phyloP scores from a whole-genome alignment of 2,113 vertebrate species.

The Todiramphus chloris region DNA sequence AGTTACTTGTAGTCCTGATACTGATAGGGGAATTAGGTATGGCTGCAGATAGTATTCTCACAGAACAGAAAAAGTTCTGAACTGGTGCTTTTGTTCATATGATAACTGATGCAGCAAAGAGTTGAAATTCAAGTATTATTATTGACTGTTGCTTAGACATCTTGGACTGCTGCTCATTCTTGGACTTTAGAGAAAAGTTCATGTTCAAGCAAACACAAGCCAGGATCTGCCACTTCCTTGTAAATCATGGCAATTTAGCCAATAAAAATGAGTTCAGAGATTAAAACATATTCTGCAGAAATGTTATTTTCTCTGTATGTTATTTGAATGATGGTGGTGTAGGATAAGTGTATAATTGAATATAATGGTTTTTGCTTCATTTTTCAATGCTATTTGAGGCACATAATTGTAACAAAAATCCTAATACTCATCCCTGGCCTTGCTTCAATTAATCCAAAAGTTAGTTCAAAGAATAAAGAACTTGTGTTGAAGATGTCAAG shows the following conservation, averaged over 20 bases:
- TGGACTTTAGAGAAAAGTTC: not conserved
- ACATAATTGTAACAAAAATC: not conserved
- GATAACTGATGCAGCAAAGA: not conserved
- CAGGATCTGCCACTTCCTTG: conserved; percentile 7
- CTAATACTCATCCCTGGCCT: not conserved
- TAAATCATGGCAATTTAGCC: conserved; percentile 40
- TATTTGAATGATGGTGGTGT: not conserved
- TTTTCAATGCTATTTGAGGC: not conserved
- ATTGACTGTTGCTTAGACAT: not conserved
- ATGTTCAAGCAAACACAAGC: conserved; percentile 28
- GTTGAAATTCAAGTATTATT: not conserved
- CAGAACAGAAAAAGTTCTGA: not conserved
- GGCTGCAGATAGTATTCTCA: not conserved
- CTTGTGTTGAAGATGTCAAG: not conserved
- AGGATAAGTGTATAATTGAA: not conserved
- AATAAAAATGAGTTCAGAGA: conserved; percentile 12
- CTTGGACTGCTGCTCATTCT: not conserved
- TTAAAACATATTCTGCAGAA: not conserved
- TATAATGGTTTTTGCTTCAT: not conserved
- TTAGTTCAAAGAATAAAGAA: not conserved
- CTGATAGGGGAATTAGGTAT: not conserved
- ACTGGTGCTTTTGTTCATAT: not conserved
- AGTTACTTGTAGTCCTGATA: not conserved
- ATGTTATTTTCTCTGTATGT: conserved; percentile 12
- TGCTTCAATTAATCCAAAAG: not conserved